Evolutionary conservation across 2,113 vertebrate genomes (phyloP), one percentile per base, ranked within the genome.

Genomic region (Hemichromis elongatus): DNA sequence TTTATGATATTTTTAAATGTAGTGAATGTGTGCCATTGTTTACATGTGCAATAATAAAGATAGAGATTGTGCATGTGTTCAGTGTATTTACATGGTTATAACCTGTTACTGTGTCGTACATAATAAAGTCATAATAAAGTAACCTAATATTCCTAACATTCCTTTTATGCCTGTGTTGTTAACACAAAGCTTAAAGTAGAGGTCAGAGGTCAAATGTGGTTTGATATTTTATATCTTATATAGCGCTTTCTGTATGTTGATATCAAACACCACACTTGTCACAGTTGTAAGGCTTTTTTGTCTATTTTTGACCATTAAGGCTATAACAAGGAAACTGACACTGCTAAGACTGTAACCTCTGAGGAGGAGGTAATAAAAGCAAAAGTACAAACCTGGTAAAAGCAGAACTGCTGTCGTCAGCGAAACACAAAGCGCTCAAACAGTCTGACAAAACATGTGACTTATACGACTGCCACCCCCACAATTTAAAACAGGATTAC

Each of bases 131-230:
- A 66, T 66, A 66, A 40, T 13, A 21, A 66, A 40, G 33, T 5
- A 37, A 21, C 33, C 2, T 66, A 0, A 21, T 2, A 14, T 37
- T 9, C 35, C 35, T 37, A 9, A 9, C 35, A 37, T 37, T 37
- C 9, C 3, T 9, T 37, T 9, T 9, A 9, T 40, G 0, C 19
- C 0, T 21, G 33, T 40, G 33, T 9, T 40, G 19, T 21, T 21
- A 66, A 21, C 21, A 40, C 19, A 66, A 40, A 3, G 19, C 19
- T 66, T 66, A 40, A 40, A 13, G 19, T 19, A 66, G 61, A 40
- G 61, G 61, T 40, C 19, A 66, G 33, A 37, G 59, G 6, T 66
- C 4, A 37, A 37, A 66, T 37, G 33, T 37, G 61, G 6, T 21
- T 8, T 66, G 33, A 40, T 40, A 66, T 37, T 37, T 37, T 37